These are phyloP conservation scores for Montipora efflorescens DNA, from an alignment of 64 coral and sea anemone species.

Conservation along the genomic window DNA sequence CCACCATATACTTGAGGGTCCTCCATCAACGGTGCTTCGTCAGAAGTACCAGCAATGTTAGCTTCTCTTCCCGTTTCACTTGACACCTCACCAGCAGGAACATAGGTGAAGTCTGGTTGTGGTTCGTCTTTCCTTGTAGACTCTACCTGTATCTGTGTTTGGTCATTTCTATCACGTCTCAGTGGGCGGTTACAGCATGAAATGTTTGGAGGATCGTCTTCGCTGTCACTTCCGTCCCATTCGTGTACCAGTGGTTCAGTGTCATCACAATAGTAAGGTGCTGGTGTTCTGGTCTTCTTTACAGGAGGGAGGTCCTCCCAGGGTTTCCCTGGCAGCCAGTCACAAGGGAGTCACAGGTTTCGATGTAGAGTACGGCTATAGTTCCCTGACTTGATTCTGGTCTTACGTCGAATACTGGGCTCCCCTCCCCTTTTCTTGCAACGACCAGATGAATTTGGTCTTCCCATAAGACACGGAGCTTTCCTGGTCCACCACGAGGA, in stretches of 20 bases:
- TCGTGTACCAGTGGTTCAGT: no score
- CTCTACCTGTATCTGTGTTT: constrained; percentile 4
- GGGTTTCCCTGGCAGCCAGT: not conserved
- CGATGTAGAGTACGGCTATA: constrained; percentile 36
- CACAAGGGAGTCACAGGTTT: constrained; percentile 62
- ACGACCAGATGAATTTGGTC: constrained; percentile 59
- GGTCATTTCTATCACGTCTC: not conserved
- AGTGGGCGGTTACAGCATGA: not conserved
- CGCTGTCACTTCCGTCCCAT: constrained; percentile 4
- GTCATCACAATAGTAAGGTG: not conserved
- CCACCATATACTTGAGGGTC: constrained; percentile 13
- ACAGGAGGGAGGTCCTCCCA: constrained; percentile 9
- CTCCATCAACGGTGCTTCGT: not conserved
- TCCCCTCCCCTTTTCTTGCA: constrained; percentile 52
- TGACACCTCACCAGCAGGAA: not conserved
- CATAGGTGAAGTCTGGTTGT: constrained; percentile 4
- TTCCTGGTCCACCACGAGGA: constrained; percentile 24
- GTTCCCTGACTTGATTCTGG: constrained; percentile 50
- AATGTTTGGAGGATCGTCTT: constrained; percentile 8
- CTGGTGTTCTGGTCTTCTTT: constrained; percentile 4
- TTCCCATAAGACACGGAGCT: constrained; percentile 63
- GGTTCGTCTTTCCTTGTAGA: not conserved
- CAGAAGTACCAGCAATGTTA: constrained; percentile 4
- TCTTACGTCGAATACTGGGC: constrained; percentile 67
- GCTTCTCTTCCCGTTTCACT: not conserved